Base-by-base conservation (phyloP, 2,888 invertebrate genomes). In the Nemurella pictetii region DNA sequence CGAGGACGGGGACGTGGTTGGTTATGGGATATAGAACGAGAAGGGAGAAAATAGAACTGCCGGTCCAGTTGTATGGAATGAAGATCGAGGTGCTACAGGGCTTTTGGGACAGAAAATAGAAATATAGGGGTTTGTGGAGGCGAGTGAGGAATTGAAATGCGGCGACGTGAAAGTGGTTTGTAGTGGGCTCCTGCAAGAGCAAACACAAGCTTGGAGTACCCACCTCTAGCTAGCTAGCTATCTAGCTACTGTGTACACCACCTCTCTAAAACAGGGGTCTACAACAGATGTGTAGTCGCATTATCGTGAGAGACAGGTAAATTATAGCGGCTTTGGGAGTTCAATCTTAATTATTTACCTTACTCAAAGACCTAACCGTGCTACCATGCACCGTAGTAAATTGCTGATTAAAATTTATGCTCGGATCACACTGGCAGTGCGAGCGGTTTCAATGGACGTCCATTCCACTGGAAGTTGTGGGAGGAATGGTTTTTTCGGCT, bases 131-230 rank as follows among this genome's bases (percentile, higher is more conserved):
- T 7, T 26, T 9, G 75, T 9, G 27, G 28, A 28, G 15, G 75
- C 26, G 75, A 75, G 75, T 9, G 75, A 75, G 75, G 75, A 27
- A 75, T 75, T 75, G 75, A 75, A 28, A 75, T n/a, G 75, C 75
- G 25, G 28, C 28, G 75, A 15, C 26, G 28, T n/a, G 75, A 75
- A 75, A 75, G 75, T 75, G 75, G 75, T 75, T 75, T 75, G 27
- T 26, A 75, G 75, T 27, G 75, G 28, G 75, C 75, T 28, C 27
- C 27, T n/a, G n/a, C n/a, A 26, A 75, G 75, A 75, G 75, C 15
- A 26, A 75, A 75, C 75, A 75, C 15, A 20, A 7, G 9, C 3
- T 2, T 55, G 55, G 55, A 55, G 55, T 55, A 12, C 12, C 55
- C 20, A 12, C 55, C 55, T 55, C 9, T 7, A 55, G 55, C 55